Conservation (phyloP, 2,113 vertebrate species). For the Spea bombifrons region DNA sequence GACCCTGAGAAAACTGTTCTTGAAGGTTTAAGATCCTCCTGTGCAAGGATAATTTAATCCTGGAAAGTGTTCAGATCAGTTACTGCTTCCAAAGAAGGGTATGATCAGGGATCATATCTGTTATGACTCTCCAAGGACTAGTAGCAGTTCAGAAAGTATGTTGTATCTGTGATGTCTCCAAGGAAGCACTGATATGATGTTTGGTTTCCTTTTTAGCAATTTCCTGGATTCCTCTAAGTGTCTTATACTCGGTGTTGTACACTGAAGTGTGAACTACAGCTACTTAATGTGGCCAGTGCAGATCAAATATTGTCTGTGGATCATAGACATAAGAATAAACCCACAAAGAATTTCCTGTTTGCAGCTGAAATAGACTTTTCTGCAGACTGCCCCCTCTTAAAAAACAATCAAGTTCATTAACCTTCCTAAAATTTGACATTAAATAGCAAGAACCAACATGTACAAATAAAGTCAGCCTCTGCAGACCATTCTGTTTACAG, state of each 20-base stretch:
- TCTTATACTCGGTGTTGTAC: not conserved
- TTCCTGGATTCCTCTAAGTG: constrained; percentile 15
- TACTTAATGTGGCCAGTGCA: constrained; percentile 17
- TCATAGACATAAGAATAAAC: not conserved
- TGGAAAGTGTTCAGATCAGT: not conserved
- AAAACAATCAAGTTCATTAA: constrained; percentile 26
- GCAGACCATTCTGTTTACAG: constrained; percentile 26
- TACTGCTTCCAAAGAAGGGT: not conserved
- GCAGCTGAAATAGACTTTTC: not conserved
- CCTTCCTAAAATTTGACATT: not conserved
- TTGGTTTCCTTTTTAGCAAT: not conserved
- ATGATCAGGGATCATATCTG: constrained; percentile 5
- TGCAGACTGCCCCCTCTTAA: constrained; percentile 7
- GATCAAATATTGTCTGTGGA: not conserved
- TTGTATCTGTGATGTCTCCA: not conserved
- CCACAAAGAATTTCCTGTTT: constrained; percentile 38
- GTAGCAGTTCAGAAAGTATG: not conserved
- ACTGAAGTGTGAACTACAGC: not conserved
- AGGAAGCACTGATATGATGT: not conserved
- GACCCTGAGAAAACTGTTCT: not conserved
- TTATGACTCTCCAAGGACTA: constrained; percentile 12
- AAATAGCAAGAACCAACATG: constrained; percentile 15
- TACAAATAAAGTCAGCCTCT: constrained; percentile 33
- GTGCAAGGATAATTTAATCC: not conserved
- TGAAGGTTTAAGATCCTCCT: not conserved